Conservation (phyloP, 2,888 invertebrate species). For the Anoncus sp. region DNA sequence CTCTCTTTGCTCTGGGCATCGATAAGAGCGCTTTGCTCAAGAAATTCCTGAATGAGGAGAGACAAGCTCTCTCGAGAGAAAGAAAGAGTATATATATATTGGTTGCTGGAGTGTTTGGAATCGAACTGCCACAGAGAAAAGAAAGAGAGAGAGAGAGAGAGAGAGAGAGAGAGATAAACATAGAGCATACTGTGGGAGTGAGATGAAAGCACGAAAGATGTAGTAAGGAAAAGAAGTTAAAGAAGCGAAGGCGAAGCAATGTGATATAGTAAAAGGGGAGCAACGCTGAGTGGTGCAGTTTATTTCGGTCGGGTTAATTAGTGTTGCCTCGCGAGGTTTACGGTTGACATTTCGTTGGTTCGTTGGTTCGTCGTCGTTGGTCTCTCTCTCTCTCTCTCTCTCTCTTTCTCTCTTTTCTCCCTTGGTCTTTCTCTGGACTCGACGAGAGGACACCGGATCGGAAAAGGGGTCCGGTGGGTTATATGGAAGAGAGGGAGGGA, state of each 20-base stretch:
- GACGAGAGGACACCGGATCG: constrained; percentile 61
- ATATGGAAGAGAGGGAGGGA: constrained; percentile 64
- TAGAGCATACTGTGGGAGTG: constrained; percentile 26
- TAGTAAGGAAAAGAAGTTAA: constrained; percentile 57
- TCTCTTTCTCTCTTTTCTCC: constrained; percentile 35
- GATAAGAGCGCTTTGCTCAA: constrained; percentile 58
- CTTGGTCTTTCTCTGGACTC: constrained; percentile 40
- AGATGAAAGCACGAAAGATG: constrained; percentile 50
- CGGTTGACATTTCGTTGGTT: constrained; percentile 83
- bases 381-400: constrained; percentile 46
- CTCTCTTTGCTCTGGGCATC: constrained; percentile 46
- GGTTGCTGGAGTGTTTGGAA: constrained; percentile 36
- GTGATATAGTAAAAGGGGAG: constrained; percentile 57
- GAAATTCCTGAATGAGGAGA: constrained; percentile 59
- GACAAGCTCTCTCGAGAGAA: constrained; percentile 47
- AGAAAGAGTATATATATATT: constrained; percentile 7
- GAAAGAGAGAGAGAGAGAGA: constrained; percentile 59
- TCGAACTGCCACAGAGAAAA: constrained; percentile 47
- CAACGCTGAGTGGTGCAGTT: constrained; percentile 77
- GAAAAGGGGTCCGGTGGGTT: constrained; percentile 62
- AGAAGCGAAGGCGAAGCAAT: constrained; percentile 49
- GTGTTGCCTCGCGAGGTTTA: constrained; percentile 83
- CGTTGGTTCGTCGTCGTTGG: constrained; percentile 73
- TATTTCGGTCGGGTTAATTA: constrained; percentile 83
- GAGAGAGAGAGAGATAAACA: constrained; percentile 20